Evolutionary conservation across 2,797 vertebrate genomes (phyloP).

Genomic region (Megalops cyprinoides): DNA sequence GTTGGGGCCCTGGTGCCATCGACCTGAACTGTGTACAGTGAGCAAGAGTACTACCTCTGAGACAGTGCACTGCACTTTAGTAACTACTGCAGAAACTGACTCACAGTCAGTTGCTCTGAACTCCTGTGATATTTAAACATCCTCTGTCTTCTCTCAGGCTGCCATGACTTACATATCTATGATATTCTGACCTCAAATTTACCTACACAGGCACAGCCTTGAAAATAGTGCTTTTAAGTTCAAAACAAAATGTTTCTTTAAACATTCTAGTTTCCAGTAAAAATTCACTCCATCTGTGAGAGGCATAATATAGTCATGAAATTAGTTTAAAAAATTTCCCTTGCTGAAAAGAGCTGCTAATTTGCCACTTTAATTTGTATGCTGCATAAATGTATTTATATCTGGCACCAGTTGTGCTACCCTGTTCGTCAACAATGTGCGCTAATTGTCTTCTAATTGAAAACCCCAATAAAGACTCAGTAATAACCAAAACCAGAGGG

Average conservation of each 20-base stretch:
- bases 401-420: slow-evolving; percentile 34
- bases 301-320: slow-evolving; percentile 46
- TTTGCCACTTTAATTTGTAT: slow-evolving; percentile 37
- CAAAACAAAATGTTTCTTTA: slow-evolving; percentile 43
- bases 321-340: slow-evolving; percentile 42
- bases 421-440: slow-evolving; percentile 32
- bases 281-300: slow-evolving; percentile 48
- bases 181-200: not conserved
- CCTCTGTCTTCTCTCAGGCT: not conserved
- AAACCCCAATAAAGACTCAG: slow-evolving; percentile 38
- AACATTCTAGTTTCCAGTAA: slow-evolving; percentile 39
- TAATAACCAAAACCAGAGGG: slow-evolving; percentile 31
- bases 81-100: not conserved
- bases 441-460: slow-evolving; percentile 38
- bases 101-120: slow-evolving; percentile 1
- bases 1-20: not conserved
- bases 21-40: not conserved
- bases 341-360: slow-evolving; percentile 48
- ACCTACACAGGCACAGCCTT: slow-evolving; percentile 27
- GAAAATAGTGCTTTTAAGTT: slow-evolving; percentile 45
- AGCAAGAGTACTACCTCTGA: not conserved
- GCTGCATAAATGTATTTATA: slow-evolving; percentile 38
- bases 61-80: too few relatives aligned
- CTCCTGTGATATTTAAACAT: slow-evolving; percentile 10
- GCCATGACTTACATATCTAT: not conserved